Percentiles rank a stretch among this genome's conserved stretches.
Evolutionary conservation across 2,888 invertebrate genomes (phyloP).

Genomic region (Mythimna lalbum): DNA sequence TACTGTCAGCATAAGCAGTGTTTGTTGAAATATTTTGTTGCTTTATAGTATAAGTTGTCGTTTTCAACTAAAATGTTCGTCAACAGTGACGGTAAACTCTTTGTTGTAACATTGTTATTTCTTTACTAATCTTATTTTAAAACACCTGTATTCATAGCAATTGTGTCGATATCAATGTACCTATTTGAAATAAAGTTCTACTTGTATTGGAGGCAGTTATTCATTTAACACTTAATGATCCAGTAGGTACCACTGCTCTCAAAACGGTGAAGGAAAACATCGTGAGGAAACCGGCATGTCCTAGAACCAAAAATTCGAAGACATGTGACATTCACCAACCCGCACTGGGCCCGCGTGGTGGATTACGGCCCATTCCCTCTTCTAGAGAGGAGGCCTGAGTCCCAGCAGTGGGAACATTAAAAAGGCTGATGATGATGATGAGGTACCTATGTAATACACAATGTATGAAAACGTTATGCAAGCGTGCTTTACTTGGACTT

Average conservation of each 20-base stretch:
- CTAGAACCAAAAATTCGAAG: too few relatives aligned
- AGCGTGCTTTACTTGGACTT: too few relatives aligned
- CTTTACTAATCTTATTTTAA: constrained; percentile 65
- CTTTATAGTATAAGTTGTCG: constrained; percentile 47
- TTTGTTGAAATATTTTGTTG: constrained; percentile 39
- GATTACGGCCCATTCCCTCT: too few relatives aligned
- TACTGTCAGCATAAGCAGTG: constrained; percentile 34
- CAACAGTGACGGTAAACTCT: constrained; percentile 44
- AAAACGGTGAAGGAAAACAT: too few relatives aligned
- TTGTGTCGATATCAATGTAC: constrained; percentile 67
- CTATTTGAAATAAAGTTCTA: constrained; percentile 70
- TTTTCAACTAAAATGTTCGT: constrained; percentile 44
- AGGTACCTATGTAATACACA: neutral
- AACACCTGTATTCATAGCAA: constrained; percentile 64
- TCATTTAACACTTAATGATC: constrained; percentile 8
- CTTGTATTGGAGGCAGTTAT: constrained; percentile 44
- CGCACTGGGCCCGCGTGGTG: too few relatives aligned
- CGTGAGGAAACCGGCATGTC: too few relatives aligned
- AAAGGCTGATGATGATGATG: too few relatives aligned
- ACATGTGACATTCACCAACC: too few relatives aligned
- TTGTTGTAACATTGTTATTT: constrained; percentile 63
- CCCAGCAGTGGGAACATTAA: too few relatives aligned
- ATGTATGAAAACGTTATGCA: neutral
- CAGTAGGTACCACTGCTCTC: too few relatives aligned
- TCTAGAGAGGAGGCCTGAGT: too few relatives aligned